Evolutionary conservation across 2,113 vertebrate genomes (phyloP).

Genomic region (Mus spicilegus): DNA sequence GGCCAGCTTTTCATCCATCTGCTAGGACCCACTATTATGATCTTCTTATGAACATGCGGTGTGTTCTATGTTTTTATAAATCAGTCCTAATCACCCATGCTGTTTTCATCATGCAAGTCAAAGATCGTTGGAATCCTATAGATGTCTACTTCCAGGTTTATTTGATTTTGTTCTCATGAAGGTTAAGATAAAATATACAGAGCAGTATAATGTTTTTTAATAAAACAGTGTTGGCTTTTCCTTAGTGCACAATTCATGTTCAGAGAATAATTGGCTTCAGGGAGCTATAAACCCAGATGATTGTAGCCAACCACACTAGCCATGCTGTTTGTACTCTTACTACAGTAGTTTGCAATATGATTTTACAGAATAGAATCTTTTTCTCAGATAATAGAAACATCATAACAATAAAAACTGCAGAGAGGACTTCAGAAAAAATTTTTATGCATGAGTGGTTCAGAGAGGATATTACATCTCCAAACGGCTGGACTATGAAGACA

Average conservation of each 20-base stretch:
- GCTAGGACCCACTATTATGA: fast-evolving
- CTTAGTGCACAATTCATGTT: not conserved
- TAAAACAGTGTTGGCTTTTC: not conserved
- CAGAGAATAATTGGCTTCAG: conserved; percentile 79
- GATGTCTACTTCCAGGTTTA: not conserved
- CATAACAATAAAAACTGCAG: not conserved
- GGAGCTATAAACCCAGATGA: conserved; percentile 78
- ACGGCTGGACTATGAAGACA: not conserved
- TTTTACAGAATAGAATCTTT: conserved; percentile 77
- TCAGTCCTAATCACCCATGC: not conserved
- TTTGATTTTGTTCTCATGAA: not conserved
- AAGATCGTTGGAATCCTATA: not conserved
- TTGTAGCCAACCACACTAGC: conserved; percentile 79
- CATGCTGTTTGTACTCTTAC: conserved; percentile 79
- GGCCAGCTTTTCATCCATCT: not conserved
- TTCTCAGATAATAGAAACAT: conserved; percentile 60
- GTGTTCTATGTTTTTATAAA: not conserved
- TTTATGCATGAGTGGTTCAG: not conserved
- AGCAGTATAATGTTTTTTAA: not conserved
- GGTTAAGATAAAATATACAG: not conserved
- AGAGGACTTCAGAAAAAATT: not conserved
- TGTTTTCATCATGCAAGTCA: not conserved
- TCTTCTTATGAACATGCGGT: not conserved
- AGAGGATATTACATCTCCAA: not conserved
- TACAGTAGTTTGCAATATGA: conserved; percentile 77